Evolutionary conservation across 2,888 invertebrate genomes (phyloP).

Genomic region (Thera obeliscata): DNA sequence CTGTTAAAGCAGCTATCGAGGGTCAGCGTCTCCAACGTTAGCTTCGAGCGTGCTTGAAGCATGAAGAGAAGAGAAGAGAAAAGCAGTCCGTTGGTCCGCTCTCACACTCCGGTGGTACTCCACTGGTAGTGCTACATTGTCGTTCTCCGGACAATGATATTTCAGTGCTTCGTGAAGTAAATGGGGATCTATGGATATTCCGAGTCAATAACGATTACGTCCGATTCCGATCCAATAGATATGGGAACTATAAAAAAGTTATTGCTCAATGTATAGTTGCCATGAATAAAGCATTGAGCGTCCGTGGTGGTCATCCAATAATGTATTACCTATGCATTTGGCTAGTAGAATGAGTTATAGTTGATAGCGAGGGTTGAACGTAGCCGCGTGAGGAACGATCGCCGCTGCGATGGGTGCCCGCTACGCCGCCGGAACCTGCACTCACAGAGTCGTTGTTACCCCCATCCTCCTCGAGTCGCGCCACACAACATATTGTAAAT

Average conservation of each 20-base stretch:
- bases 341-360: slow-evolving; percentile 13
- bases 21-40: too few relatives aligned
- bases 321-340: slow-evolving; percentile 16
- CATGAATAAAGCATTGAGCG: slow-evolving; percentile 27
- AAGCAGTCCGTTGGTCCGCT: neutral
- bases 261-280: slow-evolving; percentile 35
- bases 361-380: neutral
- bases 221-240: slow-evolving; percentile 35
- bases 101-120: neutral
- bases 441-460: too few relatives aligned
- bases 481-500: too few relatives aligned
- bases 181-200: slow-evolving; percentile 33
- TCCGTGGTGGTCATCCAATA: slow-evolving; percentile 19
- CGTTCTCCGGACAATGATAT: slow-evolving; percentile 33
- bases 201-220: slow-evolving; percentile 23
- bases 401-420: neutral
- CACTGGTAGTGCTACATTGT: slow-evolving; percentile 23
- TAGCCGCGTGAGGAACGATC: slow-evolving; percentile 11
- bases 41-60: too few relatives aligned
- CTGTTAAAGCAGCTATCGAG: too few relatives aligned
- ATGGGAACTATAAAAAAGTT: slow-evolving; percentile 34
- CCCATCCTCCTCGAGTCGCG: too few relatives aligned
- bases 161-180: slow-evolving; percentile 35
- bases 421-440: too few relatives aligned
- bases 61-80: neutral